phyloP scores from a whole-genome alignment of 2,888 invertebrate species.

The Pristionchus maxplancki region DNA sequence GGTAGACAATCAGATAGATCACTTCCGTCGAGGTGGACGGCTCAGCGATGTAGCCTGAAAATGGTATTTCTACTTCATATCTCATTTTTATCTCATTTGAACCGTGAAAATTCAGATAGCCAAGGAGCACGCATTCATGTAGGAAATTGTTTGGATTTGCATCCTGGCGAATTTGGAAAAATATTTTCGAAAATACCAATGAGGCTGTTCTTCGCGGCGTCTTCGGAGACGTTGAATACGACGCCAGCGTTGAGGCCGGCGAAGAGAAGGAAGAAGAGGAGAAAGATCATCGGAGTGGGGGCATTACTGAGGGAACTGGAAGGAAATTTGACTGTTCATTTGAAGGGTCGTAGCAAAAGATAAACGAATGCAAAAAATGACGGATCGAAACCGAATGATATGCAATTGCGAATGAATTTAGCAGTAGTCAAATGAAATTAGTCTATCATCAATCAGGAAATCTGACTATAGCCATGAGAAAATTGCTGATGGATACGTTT shows the following conservation, averaged over 20 bases:
- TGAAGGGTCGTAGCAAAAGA: background rate
- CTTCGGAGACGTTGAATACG: conserved; percentile 44
- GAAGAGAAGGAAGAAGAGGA: conserved; percentile 27
- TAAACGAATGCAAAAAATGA: background rate
- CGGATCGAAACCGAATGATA: too few species aligned
- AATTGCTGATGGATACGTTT: too few species aligned
- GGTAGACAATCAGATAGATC: conserved; percentile 71
- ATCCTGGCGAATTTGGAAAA: too few species aligned
- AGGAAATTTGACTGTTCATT: too few species aligned
- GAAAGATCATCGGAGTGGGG: background rate
- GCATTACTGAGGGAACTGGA: background rate
- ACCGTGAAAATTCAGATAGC: background rate
- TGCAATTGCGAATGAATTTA: too few species aligned
- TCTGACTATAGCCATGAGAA: background rate
- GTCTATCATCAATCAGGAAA: background rate
- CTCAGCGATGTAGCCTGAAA: conserved; percentile 11
- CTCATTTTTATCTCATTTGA: too few species aligned
- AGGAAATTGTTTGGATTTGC: too few species aligned
- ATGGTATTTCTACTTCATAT: too few species aligned
- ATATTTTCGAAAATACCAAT: conserved; percentile 2
- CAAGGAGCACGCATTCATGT: background rate
- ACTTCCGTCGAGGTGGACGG: conserved; percentile 55
- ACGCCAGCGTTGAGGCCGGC: background rate
- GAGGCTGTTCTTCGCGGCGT: background rate
- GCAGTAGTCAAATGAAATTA: too few species aligned